phyloP scores from a whole-genome alignment of 1,140 invertebrate genomes.

The Temnothorax longispinosus region DNA sequence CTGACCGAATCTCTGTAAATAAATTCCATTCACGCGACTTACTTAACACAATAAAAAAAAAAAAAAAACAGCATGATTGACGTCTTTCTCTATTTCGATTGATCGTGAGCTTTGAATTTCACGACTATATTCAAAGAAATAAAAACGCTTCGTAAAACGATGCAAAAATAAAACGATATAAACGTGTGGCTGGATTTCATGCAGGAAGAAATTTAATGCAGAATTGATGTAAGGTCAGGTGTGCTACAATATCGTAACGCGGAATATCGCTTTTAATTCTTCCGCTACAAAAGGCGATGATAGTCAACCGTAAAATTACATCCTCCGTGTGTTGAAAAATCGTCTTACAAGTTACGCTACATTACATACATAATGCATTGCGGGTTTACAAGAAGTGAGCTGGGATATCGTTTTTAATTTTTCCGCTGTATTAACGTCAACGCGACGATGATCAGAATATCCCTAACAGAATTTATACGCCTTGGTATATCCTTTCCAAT shows the following conservation, averaged over 20 bases:
- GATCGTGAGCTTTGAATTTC: background rate
- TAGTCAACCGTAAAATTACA: slow-evolving; percentile 56
- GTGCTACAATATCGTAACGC: background rate
- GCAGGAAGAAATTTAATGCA: slow-evolving; percentile 34
- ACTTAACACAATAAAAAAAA: background rate
- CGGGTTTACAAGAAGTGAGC: slow-evolving; percentile 25
- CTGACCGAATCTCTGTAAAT: background rate
- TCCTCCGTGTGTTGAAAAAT: slow-evolving; percentile 28
- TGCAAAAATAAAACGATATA: background rate
- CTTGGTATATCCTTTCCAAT: background rate
- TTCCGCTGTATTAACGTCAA: slow-evolving; percentile 32
- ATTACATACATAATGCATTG: slow-evolving; percentile 44
- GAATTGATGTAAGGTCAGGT: slow-evolving; percentile 14
- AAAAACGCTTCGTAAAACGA: background rate
- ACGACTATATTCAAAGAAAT: background rate
- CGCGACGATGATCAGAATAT: background rate
- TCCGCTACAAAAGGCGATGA: slow-evolving; percentile 48
- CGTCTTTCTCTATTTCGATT: background rate
- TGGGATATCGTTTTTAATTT: slow-evolving; percentile 35
- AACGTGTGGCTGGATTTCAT: background rate
- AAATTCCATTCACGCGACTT: background rate
- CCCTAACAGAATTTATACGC: background rate
- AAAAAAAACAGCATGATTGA: background rate
- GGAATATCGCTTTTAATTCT: slow-evolving; percentile 42
- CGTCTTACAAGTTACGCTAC: slow-evolving; percentile 35